Percentiles rank a stretch among this genome's conserved stretches.
Conservation (phyloP, 2,797 vertebrate genomes). For the Sternotherus odoratus region DNA sequence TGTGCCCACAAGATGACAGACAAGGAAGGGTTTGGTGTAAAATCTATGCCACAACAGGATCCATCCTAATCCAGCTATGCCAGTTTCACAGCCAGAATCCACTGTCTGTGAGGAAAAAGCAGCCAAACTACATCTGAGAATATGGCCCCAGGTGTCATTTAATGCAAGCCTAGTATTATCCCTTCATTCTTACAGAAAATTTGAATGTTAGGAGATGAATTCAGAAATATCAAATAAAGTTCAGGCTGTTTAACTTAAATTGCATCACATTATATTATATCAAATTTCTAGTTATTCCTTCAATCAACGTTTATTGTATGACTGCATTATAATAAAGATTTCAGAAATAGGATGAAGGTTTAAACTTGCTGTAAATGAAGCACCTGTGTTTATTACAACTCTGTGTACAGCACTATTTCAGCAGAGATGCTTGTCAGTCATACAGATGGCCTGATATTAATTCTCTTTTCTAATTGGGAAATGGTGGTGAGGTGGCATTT, state of each 20-base stretch:
- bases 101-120: no score
- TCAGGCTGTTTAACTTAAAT: slow-evolving; percentile 69
- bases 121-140: not conserved
- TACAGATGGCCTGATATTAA: slow-evolving; percentile 46
- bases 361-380: slow-evolving; percentile 50
- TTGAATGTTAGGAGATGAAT: slow-evolving; percentile 45
- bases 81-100: not conserved
- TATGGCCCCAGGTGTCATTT: not conserved
- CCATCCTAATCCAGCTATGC: not conserved
- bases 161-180: not conserved
- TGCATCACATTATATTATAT: slow-evolving; percentile 50
- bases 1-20: not conserved
- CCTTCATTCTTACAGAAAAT: slow-evolving; percentile 47
- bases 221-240: slow-evolving; percentile 74
- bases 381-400: slow-evolving; percentile 65
- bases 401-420: slow-evolving; percentile 36
- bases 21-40: not conserved
- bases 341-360: slow-evolving; percentile 60
- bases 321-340: slow-evolving; percentile 49
- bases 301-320: slow-evolving; percentile 65
- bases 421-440: slow-evolving; percentile 66
- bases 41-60: not conserved
- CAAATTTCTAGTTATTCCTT: slow-evolving; percentile 74
- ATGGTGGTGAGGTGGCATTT: slow-evolving; percentile 61
- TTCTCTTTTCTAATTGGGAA: slow-evolving; percentile 68